Conservation (phyloP, 2,797 vertebrate species). For the Chaenodraco wilsoni region DNA sequence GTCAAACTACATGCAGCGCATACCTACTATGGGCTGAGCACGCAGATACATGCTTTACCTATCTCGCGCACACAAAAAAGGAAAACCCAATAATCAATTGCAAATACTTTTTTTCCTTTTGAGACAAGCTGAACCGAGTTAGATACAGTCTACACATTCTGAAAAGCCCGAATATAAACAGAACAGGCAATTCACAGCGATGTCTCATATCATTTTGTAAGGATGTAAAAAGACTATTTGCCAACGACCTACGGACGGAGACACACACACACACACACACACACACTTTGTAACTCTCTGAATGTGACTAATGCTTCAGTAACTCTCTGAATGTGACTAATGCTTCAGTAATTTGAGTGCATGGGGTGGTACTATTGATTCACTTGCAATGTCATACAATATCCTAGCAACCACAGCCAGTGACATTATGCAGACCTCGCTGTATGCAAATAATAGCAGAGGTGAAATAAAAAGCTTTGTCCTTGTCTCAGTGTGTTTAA, state of each 20-base stretch:
- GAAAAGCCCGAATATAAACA: neutral
- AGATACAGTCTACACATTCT: constrained; percentile 2
- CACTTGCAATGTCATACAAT: neutral
- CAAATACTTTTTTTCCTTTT: neutral
- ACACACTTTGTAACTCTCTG: neutral
- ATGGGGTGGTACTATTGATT: neutral
- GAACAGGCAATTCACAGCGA: constrained; percentile 27
- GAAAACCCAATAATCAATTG: neutral
- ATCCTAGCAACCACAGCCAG: neutral
- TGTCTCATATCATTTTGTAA: constrained; percentile 41
- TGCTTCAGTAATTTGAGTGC: constrained; percentile 15
- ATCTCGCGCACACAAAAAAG: neutral
- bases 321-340: constrained; percentile 26
- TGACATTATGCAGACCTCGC: neutral
- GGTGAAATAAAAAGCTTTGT: neutral
- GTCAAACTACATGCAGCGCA: constrained; percentile 60
- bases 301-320: constrained; percentile 29
- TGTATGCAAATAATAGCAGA: constrained; percentile 9
- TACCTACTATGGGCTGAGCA: constrained; percentile 48
- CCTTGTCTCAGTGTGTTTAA: neutral
- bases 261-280: neutral
- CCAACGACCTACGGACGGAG: neutral
- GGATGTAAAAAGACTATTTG: constrained; percentile 13
- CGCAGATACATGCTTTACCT: neutral
- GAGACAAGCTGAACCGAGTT: constrained; percentile 6